phyloP scores from a whole-genome alignment of 2,797 vertebrate genomes.

The Leptatherina wallacei region DNA sequence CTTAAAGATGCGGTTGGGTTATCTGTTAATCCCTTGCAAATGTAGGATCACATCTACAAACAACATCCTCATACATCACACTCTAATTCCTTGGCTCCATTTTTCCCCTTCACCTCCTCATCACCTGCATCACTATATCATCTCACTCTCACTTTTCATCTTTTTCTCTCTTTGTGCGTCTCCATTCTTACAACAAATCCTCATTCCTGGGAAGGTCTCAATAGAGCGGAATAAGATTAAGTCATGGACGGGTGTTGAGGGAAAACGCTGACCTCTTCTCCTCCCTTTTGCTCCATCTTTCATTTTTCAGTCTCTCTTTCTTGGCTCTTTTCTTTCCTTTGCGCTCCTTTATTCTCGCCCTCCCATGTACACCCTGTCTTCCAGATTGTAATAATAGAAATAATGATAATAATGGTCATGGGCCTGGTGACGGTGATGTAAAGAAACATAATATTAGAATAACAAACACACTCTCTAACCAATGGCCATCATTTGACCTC shows the following conservation, averaged over 20 bases:
- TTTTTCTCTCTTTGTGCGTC: conserved; percentile 44
- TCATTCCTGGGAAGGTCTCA: conserved; percentile 94
- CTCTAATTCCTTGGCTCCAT: conserved; percentile 7
- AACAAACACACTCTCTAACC: conserved; percentile 84
- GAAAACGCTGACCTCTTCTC: conserved; percentile 99
- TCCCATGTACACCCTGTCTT: conserved; percentile 77
- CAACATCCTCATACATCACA: neutral
- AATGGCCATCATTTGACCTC: conserved; percentile 82
- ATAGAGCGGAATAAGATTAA: conserved; percentile 93
- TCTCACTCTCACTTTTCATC: conserved; percentile 42
- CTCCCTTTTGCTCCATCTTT: conserved; percentile 93
- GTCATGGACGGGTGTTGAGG: conserved; percentile 96
- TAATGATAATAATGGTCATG: conserved; percentile 85
- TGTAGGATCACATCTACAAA: conserved; percentile 20
- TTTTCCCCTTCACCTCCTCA: conserved; percentile 43
- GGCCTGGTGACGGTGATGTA: conserved; percentile 82
- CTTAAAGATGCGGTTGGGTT: conserved; percentile 16
- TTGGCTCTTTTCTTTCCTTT: conserved; percentile 69
- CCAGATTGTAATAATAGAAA: conserved; percentile 86
- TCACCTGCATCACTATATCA: conserved; percentile 44
- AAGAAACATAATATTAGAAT: conserved; percentile 89
- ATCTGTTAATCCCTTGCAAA: neutral
- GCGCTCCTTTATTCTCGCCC: conserved; percentile 85
- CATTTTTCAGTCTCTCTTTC: conserved; percentile 88
- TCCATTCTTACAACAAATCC: conserved; percentile 80